These are phyloP conservation scores for Phocoena phocoena DNA, from an alignment of 2,113 vertebrate species.

Conservation along the genomic window DNA sequence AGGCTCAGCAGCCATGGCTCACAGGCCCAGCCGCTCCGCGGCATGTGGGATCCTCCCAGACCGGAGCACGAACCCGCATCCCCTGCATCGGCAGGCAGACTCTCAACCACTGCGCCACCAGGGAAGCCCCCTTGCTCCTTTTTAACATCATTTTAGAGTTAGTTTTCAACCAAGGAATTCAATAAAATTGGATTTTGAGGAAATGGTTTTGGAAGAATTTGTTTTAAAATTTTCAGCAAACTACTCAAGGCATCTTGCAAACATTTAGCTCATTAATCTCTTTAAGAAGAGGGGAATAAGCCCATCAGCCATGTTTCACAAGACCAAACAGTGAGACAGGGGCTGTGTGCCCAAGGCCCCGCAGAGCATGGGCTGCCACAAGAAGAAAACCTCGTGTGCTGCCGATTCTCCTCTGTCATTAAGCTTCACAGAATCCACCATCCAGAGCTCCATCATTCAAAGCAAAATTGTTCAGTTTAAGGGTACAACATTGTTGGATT, in stretches of 20 bases:
- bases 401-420: not conserved
- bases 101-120: no score
- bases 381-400: not conserved
- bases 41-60: no score
- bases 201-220: constrained; percentile 29
- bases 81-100: no score
- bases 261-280: constrained; percentile 2
- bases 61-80: no score
- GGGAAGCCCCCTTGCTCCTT: not conserved
- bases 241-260: constrained; percentile 33
- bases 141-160: not conserved
- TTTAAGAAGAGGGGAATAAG: constrained; percentile 10
- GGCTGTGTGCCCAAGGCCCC: not conserved
- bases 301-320: constrained; percentile 43
- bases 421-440: not conserved
- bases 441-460: not conserved
- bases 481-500: not conserved
- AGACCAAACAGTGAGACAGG: not conserved
- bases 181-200: not conserved
- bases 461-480: not conserved
- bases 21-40: no score
- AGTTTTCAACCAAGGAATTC: not conserved
- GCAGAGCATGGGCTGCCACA: not conserved
- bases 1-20: no score
- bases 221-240: constrained; percentile 16